Evolutionary conservation across 64 coral and sea anemone genomes (phyloP), one percentile per base, ranked within the genome.

Genomic region (Hydrozoanthus tunicans): DNA sequence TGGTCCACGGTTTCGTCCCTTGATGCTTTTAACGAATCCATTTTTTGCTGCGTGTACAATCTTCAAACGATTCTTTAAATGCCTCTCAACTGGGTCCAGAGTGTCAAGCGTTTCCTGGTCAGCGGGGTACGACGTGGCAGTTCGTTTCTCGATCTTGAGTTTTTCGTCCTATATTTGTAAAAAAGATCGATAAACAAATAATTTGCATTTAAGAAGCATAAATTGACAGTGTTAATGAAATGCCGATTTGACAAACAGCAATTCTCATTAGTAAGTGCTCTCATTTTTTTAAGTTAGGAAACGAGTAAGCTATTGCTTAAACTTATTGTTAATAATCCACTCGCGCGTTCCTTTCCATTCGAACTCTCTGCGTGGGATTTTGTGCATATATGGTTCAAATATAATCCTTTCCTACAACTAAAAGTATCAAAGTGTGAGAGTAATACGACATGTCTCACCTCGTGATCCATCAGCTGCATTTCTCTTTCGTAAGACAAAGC

Each of bases 401-500:
- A 43, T 43, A 43, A 43, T 43, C 32, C 32, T 43, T 43, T 43
- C 32, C 32, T 43, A 43, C 32, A 43, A 43, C 32, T 43, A 43
- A 43, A 43, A 0, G 32, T 43, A 43, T 43, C 32, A 43, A 73
- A 32, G 6, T 26, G 20, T 6, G 70, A 73, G 17, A 73, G 9
- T 6, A 10, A 20, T 26, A 80, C 32, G 32, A 43, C 32, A 43
- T 4, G 55, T 60, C 78, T 80, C 3, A 80, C 58, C 82, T 85
- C 82, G 6, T 70, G 51, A 54, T 85, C 51, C 64, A 85, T 14
- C 6, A 9, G 5, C 71, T 11, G 82, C 66, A 86, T 70, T 57
- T 86, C 82, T 11, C 54, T 86, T 66, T 86, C 82, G 65, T 86
- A 86, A 9, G 83, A 86, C 83, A 86, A 7, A 5, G 83, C 67